Percentiles rank a stretch among this genome's conserved stretches.
These are phyloP conservation scores for Dryomyza anilis DNA, from an alignment of 2,888 invertebrate species.

Conservation along the genomic window DNA sequence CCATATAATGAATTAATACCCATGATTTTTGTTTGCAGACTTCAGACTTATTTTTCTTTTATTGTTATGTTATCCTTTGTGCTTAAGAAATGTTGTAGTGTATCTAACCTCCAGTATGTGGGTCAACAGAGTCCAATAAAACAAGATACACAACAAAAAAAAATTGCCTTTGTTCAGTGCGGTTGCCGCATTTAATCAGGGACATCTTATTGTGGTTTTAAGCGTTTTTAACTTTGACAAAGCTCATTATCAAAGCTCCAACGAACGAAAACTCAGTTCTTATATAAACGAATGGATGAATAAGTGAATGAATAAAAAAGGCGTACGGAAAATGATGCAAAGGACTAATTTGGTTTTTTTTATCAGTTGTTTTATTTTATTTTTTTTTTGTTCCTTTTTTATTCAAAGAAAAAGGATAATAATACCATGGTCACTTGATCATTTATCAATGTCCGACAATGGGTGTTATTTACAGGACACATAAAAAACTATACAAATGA, in stretches of 20 bases:
- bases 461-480: background rate
- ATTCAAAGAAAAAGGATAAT: background rate
- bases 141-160: too few relatives aligned
- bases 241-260: conserved; percentile 1
- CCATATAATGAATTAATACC: too few relatives aligned
- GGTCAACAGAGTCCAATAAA: too few relatives aligned
- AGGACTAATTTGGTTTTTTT: background rate
- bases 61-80: too few relatives aligned
- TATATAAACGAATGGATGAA: background rate
- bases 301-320: conserved; percentile 1
- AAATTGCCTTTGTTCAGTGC: too few relatives aligned
- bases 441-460: conserved; percentile 1
- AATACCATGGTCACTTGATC: background rate
- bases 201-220: conserved; percentile 4
- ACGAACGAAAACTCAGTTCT: too few relatives aligned
- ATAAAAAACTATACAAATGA: too few relatives aligned
- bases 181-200: too few relatives aligned
- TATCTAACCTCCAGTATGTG: too few relatives aligned
- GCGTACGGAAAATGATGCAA: background rate
- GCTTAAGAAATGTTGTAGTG: too few relatives aligned
- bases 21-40: too few relatives aligned
- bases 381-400: background rate
- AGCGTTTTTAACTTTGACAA: conserved; percentile 10
- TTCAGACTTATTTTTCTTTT: too few relatives aligned
- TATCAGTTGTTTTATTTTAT: background rate